Conservation (phyloP, 1,140 invertebrate genomes). For the Neodiprion lecontei region DNA sequence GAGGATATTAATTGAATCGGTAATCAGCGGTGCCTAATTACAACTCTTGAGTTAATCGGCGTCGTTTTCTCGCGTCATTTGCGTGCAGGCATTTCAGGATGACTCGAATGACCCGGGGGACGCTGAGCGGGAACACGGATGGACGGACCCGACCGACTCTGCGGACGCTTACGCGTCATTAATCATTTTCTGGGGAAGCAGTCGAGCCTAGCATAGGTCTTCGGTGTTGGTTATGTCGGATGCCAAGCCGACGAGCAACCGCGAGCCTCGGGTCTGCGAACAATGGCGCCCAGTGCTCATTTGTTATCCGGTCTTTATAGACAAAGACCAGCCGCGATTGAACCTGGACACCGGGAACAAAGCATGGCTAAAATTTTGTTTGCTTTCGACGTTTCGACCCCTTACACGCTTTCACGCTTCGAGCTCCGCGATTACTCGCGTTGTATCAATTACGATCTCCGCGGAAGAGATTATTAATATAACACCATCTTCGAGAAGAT, state of each 20-base stretch:
- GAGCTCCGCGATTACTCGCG: no score
- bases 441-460: no score
- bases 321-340: conserved; percentile 25
- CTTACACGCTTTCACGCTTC: not conserved
- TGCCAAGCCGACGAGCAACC: conserved; percentile 18
- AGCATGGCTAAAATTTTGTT: conserved; percentile 20
- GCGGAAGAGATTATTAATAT: no score
- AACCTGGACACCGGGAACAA: conserved; percentile 34
- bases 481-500: no score
- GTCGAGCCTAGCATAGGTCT: not conserved
- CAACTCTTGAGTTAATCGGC: conserved; percentile 1
- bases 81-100: not conserved
- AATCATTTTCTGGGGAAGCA: conserved; percentile 33
- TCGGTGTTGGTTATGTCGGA: conserved; percentile 17
- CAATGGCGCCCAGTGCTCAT: conserved; percentile 6
- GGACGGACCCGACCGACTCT: not conserved
- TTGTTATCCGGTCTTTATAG: conserved; percentile 32
- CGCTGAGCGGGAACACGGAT: not conserved
- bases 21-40: not conserved
- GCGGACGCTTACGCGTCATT: conserved; percentile 30
- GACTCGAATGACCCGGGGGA: not conserved
- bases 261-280: conserved; percentile 29
- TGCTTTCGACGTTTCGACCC: not conserved
- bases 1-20: no score
- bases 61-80: conserved; percentile 10